These are phyloP conservation scores for Leptestheria dahalacensis DNA, from an alignment of 1,140 invertebrate genomes.

Conservation along the genomic window DNA sequence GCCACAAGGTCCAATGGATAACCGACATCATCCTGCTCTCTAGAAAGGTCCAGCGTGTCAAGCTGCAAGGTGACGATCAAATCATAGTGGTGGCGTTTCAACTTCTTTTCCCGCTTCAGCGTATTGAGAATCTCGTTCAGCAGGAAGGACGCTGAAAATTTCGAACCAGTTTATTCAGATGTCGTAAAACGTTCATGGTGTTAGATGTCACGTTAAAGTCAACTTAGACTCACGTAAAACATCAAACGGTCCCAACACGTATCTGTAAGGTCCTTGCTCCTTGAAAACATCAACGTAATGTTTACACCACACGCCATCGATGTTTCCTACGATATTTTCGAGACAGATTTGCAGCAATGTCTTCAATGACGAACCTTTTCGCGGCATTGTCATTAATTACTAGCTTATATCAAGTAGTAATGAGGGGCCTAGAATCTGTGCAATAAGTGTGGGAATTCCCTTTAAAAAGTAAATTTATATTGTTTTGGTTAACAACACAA, in stretches of 20 bases:
- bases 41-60: slow-evolving; percentile 9
- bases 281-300: slow-evolving; percentile 11
- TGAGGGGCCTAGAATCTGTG: no score
- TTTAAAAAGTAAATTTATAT: no score
- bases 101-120: slow-evolving; percentile 9
- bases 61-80: slow-evolving; percentile 5
- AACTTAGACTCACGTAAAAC: not conserved
- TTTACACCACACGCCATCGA: slow-evolving; percentile 9
- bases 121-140: not conserved
- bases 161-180: no score
- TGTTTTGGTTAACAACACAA: no score
- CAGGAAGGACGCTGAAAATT: slow-evolving; percentile 14
- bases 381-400: not conserved
- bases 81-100: slow-evolving; percentile 13
- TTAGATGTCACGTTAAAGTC: not conserved
- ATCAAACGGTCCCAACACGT: slow-evolving; percentile 8
- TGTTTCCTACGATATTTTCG: slow-evolving; percentile 6
- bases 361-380: not conserved
- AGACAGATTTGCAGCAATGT: not conserved
- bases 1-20: slow-evolving; percentile 7
- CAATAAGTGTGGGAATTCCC: no score
- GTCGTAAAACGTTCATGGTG: not conserved
- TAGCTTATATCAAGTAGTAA: no score
- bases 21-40: slow-evolving; percentile 11
- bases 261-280: slow-evolving; percentile 7